Conservation (phyloP, 2,113 vertebrate genomes). For the Thalassarche chlororhynchos region DNA sequence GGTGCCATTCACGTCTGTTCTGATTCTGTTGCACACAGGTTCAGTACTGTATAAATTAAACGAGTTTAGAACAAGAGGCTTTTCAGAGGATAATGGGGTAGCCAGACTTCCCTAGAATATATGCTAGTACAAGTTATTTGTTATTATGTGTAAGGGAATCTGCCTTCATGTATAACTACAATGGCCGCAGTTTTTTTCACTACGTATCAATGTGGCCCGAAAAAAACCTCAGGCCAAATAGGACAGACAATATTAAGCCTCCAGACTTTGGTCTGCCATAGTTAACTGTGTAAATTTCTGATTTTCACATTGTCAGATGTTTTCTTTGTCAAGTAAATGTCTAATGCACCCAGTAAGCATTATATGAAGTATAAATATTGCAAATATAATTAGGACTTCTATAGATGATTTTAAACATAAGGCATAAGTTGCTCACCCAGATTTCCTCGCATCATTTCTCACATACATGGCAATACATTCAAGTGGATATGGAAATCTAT, state of each 20-base stretch:
- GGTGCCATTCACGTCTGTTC: accelerated
- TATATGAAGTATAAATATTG: not conserved
- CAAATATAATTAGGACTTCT: not conserved
- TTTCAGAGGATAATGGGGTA: not conserved
- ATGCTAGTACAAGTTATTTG: not conserved
- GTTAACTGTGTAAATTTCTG: not conserved
- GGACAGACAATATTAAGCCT: not conserved
- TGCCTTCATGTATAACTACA: not conserved
- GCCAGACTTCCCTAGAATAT: not conserved
- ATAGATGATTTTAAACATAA: not conserved
- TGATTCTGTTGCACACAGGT: not conserved
- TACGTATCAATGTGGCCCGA: accelerated
- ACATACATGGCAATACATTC: not conserved
- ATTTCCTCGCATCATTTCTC: not conserved
- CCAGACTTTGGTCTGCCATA: not conserved
- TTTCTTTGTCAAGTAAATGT: not conserved
- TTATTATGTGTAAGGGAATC: not conserved
- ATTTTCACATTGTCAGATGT: not conserved
- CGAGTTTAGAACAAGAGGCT: not conserved
- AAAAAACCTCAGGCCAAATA: not conserved
- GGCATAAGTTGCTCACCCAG: not conserved
- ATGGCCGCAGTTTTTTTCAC: not conserved
- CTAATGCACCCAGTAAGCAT: not conserved
- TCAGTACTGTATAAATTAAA: not conserved
- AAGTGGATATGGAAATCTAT: not conserved